phyloP scores from a whole-genome alignment of 23 tunicate genomes.

The Ciona savignyi region DNA sequence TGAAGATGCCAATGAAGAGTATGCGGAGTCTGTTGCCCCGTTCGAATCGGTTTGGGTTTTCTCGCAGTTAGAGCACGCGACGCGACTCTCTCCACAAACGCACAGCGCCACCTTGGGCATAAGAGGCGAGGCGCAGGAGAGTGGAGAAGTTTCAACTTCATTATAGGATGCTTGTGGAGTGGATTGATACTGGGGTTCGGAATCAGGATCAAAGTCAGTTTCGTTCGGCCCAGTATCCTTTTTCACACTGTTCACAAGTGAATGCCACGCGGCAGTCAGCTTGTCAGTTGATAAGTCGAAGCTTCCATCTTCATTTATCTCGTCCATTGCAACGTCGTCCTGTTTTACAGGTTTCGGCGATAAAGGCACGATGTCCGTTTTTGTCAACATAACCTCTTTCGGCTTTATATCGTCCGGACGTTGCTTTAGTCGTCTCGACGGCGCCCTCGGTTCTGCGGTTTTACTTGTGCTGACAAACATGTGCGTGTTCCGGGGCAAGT shows the following conservation, averaged over 20 bases:
- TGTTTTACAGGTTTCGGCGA: background rate
- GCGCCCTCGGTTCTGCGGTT: slow-evolving; percentile 39
- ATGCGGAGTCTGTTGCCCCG: slow-evolving; percentile 31
- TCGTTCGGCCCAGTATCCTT: background rate
- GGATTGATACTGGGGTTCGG: slow-evolving; percentile 15
- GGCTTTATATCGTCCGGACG: background rate
- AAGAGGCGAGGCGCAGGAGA: background rate
- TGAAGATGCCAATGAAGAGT: slow-evolving; percentile 55
- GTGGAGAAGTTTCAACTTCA: background rate
- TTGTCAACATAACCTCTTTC: background rate
- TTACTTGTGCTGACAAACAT: slow-evolving; percentile 37
- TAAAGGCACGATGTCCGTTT: background rate
- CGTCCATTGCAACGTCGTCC: no score
- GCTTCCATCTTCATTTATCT: background rate
- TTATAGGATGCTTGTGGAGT: slow-evolving; percentile 3
- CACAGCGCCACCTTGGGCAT: background rate
- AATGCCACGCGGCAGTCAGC: slow-evolving; percentile 50
- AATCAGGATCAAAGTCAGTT: slow-evolving; percentile 1
- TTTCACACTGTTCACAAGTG: slow-evolving; percentile 20
- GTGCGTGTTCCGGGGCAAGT: background rate
- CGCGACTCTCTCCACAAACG: background rate
- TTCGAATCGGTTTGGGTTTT: background rate
- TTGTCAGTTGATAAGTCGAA: slow-evolving; percentile 55
- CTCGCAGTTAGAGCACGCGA: background rate
- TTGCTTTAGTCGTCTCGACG: background rate